Percentiles rank a stretch among this genome's conserved stretches.
Evolutionary conservation across 2,113 vertebrate species (phyloP).

Genomic region (Puffinus mauretanicus): DNA sequence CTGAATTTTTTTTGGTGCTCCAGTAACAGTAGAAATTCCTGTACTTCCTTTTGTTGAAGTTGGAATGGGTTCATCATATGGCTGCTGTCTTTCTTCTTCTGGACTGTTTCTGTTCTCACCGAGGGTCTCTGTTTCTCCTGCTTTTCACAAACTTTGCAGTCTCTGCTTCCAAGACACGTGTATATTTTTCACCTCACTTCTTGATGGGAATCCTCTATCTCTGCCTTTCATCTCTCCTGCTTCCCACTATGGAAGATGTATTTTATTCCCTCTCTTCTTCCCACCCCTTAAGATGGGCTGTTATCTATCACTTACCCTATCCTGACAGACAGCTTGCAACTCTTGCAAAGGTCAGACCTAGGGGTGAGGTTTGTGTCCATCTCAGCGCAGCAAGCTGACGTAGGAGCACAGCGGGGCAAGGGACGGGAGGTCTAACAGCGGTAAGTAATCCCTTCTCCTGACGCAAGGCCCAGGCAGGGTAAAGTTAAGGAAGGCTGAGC

Average conservation of each 20-base stretch:
- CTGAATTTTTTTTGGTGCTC: not conserved
- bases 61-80: not conserved
- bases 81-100: not conserved
- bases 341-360: conserved; percentile 10
- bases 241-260: not conserved
- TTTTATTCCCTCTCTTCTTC: not conserved
- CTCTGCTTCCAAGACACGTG: not conserved
- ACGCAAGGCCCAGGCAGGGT: not conserved
- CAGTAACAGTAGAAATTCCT: not conserved
- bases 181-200: conserved; percentile 8
- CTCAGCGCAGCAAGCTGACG: not conserved
- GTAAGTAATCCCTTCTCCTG: not conserved
- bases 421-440: not conserved
- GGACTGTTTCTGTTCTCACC: not conserved
- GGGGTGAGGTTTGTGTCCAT: not conserved
- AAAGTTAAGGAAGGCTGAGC: not conserved
- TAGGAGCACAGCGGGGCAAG: not conserved
- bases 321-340: conserved; percentile 1
- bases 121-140: not conserved
- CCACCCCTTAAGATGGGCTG: not conserved
- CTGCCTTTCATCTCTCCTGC: conserved; percentile 31
- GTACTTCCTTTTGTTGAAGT: not conserved
- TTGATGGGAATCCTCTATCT: not conserved
- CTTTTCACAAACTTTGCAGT: not conserved
- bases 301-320: not conserved